Evolutionary conservation across 2,113 vertebrate species (phyloP).

Genomic region (Bufo gargarizans): DNA sequence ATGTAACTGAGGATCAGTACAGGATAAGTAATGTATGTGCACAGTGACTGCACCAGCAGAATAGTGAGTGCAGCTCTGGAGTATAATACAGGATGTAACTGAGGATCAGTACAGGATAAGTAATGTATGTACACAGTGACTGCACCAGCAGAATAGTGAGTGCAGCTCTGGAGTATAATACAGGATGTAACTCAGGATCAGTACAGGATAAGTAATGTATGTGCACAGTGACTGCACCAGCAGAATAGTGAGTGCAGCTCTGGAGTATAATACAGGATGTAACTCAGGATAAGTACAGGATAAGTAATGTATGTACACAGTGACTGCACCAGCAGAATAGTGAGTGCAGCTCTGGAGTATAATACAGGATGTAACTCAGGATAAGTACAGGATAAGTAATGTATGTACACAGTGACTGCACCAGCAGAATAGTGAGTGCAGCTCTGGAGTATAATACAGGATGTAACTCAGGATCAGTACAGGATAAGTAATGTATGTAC

Average conservation of each 20-base stretch:
- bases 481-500: not conserved
- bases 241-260: conserved; percentile 23
- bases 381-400: not conserved
- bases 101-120: not conserved
- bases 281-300: not conserved
- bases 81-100: conserved; percentile 17
- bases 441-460: conserved; percentile 8
- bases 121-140: conserved; percentile 15
- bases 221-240: not conserved
- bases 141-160: conserved; percentile 4
- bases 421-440: conserved; percentile 5
- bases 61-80: conserved; percentile 4
- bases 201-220: not conserved
- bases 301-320: conserved; percentile 9
- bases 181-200: not conserved
- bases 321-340: not conserved
- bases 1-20: conserved; percentile 2
- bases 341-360: not conserved
- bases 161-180: conserved; percentile 2
- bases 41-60: not conserved
- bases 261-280: not conserved
- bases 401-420: conserved; percentile 3
- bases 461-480: not conserved
- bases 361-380: not conserved
- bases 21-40: not conserved